Evolutionary conservation across 2,113 vertebrate species (phyloP).

Genomic region (Steatornis caripensis): DNA sequence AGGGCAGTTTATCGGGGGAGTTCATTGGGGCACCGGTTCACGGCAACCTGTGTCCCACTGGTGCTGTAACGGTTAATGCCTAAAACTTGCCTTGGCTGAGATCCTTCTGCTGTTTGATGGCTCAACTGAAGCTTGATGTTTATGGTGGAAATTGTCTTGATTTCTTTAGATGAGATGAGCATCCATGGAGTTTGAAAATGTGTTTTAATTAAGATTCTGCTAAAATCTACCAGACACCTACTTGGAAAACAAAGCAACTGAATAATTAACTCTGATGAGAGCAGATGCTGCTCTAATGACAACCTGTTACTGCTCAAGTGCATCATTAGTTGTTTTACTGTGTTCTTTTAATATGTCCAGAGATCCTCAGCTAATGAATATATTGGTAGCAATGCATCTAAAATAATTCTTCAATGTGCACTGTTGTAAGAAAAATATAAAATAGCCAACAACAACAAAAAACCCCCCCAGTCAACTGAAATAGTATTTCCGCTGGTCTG

Average conservation of each 20-base stretch:
- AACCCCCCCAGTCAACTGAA: neutral
- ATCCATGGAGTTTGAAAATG: constrained; percentile 84
- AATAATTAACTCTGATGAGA: constrained; percentile 88
- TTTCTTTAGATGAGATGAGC: constrained; percentile 83
- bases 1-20: neutral
- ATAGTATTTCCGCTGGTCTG: neutral
- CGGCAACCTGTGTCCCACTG: neutral
- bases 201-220: constrained; percentile 89
- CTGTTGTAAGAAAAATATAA: neutral
- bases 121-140: constrained; percentile 82
- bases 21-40: neutral
- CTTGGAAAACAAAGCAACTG: constrained; percentile 85
- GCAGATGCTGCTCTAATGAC: constrained; percentile 89
- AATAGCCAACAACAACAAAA: neutral
- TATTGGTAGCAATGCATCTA: constrained; percentile 56
- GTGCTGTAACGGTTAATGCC: constrained; percentile 56
- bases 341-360: constrained; percentile 77
- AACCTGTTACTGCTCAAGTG: constrained; percentile 87
- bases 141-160: constrained; percentile 81
- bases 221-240: constrained; percentile 88
- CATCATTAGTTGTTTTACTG: constrained; percentile 79
- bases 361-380: constrained; percentile 72
- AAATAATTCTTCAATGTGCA: constrained; percentile 55
- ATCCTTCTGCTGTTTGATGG: constrained; percentile 76
- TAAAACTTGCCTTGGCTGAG: constrained; percentile 60